Percentiles rank a stretch among this genome's conserved stretches.
Evolutionary conservation across 2,113 vertebrate genomes (phyloP).

Genomic region (Columba livia): DNA sequence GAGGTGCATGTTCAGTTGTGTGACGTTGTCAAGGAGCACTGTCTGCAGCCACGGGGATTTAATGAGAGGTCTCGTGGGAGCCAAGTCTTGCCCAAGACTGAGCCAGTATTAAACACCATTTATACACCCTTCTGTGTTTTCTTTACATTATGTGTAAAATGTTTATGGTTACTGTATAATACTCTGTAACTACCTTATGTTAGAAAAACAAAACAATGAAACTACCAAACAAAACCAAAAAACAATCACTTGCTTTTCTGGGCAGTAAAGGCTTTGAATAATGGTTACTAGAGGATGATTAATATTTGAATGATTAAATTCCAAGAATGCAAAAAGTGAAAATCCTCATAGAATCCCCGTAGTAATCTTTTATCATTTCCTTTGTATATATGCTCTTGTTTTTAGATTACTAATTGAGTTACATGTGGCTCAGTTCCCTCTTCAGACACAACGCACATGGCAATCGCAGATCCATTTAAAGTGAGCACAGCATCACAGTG

Average conservation of each 20-base stretch:
- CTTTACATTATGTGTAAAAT: not conserved
- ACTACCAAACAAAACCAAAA: not conserved
- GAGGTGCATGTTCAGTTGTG: not conserved
- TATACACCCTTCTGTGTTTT: not conserved
- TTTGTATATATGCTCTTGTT: not conserved
- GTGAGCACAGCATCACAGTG: not conserved
- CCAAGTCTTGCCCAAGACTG: not conserved
- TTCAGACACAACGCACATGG: no score
- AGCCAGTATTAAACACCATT: not conserved
- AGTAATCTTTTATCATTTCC: not conserved
- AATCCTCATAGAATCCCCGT: not conserved
- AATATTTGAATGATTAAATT: not conserved
- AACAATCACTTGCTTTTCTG: not conserved
- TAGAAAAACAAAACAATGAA: not conserved
- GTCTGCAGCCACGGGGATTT: not conserved
- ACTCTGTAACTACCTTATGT: not conserved
- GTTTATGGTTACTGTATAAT: not conserved
- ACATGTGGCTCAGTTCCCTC: not conserved
- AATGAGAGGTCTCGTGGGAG: not conserved
- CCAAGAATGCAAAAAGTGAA: not conserved
- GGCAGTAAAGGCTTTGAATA: not conserved
- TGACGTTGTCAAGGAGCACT: not conserved
- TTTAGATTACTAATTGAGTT: not conserved
- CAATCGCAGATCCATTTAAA: not conserved
- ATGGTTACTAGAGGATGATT: not conserved